A percentile compares a stretch with the other conserved stretches of the same genome.
These are phyloP conservation scores for Cyclargus thomasi DNA, from an alignment of 1,140 invertebrate species.

Conservation along the genomic window DNA sequence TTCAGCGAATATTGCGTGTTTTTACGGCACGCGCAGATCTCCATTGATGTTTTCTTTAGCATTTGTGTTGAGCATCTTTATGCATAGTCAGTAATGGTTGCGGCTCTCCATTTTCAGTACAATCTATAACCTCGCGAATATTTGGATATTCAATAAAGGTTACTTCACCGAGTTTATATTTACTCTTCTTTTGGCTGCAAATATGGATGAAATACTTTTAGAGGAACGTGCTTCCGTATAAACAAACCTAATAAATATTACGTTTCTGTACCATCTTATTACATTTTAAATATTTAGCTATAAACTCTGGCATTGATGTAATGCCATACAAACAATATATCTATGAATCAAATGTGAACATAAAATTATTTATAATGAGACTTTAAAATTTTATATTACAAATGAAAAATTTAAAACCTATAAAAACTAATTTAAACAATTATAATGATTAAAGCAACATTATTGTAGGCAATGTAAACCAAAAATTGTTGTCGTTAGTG, in stretches of 20 bases:
- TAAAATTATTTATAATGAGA: too few species aligned
- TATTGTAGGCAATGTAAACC: neutral
- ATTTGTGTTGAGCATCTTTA: constrained; percentile 6
- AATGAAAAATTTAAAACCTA: too few species aligned
- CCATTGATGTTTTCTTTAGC: constrained; percentile 22
- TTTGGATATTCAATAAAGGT: constrained; percentile 56
- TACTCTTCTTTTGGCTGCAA: constrained; percentile 49
- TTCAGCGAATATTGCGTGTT: constrained; percentile 7
- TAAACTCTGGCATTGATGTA: neutral
- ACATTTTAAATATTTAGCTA: neutral
- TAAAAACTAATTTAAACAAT: too few species aligned
- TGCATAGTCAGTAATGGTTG: constrained; percentile 21
- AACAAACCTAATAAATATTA: constrained; percentile 6
- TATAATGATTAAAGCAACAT: neutral
- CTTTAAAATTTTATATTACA: too few species aligned
- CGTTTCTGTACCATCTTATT: neutral
- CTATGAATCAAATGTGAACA: too few species aligned
- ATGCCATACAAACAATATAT: neutral
- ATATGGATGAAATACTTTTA: constrained; percentile 36
- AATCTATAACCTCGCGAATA: constrained; percentile 21
- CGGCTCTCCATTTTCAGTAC: neutral
- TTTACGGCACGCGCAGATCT: constrained; percentile 1
- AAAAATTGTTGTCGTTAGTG: constrained; percentile 20
- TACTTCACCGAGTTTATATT: constrained; percentile 39
- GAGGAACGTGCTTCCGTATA: constrained; percentile 35